Evolutionary conservation across 1,140 invertebrate genomes (phyloP).

Genomic region (Scaptomyza graminum): DNA sequence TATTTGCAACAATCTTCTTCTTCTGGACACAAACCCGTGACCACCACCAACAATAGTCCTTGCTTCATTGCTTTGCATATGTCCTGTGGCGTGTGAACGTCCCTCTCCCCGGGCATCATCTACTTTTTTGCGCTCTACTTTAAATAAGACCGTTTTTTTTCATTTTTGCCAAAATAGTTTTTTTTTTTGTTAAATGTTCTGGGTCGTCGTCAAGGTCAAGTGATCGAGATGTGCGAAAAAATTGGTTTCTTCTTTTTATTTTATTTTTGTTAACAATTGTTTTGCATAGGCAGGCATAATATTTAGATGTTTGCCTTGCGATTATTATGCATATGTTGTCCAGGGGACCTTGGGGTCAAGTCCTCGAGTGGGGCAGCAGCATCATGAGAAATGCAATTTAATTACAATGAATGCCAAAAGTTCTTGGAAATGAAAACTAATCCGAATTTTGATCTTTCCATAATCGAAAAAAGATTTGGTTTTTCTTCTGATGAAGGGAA

Average conservation of each 20-base stretch:
- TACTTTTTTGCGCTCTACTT: slow-evolving; percentile 45
- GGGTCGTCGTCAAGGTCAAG: slow-evolving; percentile 50
- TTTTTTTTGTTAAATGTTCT: slow-evolving; percentile 45
- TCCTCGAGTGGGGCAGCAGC: slow-evolving; percentile 4
- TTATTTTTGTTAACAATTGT: slow-evolving; percentile 7
- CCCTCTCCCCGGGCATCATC: slow-evolving; percentile 6
- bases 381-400: slow-evolving; percentile 19
- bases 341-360: slow-evolving; percentile 41
- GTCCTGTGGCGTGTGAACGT: slow-evolving; percentile 52
- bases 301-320: slow-evolving; percentile 41
- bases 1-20: slow-evolving; percentile 26
- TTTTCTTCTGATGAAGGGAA: too few relatives aligned
- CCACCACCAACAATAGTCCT: slow-evolving; percentile 25
- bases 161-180: slow-evolving; percentile 7
- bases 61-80: slow-evolving; percentile 46
- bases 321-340: slow-evolving; percentile 32
- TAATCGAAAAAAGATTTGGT: background rate
- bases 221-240: slow-evolving; percentile 48
- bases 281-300: slow-evolving; percentile 40
- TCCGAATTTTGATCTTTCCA: background rate
- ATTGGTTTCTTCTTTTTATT: slow-evolving; percentile 24
- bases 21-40: slow-evolving; percentile 21
- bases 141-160: slow-evolving; percentile 46
- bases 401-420: background rate
- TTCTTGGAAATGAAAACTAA: slow-evolving; percentile 16